Conservation (phyloP, 2,113 vertebrate species). For the Lycaon pictus region DNA sequence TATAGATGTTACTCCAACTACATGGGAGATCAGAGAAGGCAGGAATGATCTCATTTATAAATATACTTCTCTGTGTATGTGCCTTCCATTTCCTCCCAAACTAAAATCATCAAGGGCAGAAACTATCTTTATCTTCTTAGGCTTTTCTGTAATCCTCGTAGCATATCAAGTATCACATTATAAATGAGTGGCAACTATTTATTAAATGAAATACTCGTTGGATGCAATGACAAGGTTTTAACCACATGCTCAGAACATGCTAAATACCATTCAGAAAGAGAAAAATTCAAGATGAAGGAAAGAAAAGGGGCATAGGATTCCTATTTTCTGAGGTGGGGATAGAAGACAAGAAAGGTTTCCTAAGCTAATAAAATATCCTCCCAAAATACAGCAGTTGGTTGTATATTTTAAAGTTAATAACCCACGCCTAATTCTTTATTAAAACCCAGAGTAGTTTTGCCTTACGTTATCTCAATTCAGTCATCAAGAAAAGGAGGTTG, state of each 20-base stretch:
- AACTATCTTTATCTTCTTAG: not conserved
- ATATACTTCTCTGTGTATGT: not conserved
- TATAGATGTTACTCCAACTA: not conserved
- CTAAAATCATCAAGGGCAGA: not conserved
- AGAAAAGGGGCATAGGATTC: not conserved
- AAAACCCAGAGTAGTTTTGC: conserved; percentile 30
- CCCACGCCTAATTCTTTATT: conserved; percentile 59
- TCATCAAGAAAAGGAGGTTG: conserved; percentile 38
- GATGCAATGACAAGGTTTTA: not conserved
- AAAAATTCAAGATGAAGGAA: not conserved
- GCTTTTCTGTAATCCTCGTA: not conserved
- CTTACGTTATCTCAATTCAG: not conserved
- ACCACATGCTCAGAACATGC: not conserved
- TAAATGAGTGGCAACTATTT: not conserved
- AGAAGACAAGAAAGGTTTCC: not conserved
- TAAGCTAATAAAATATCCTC: not conserved
- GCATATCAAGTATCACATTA: not conserved
- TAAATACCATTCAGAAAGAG: not conserved
- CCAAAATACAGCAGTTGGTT: not conserved
- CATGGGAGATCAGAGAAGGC: not conserved
- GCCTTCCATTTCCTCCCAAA: not conserved
- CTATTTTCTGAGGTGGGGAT: not conserved
- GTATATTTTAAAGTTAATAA: conserved; percentile 63
- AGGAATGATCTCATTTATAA: not conserved
- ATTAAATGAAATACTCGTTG: not conserved